A percentile compares a stretch with the other conserved stretches of the same genome.
These are phyloP conservation scores for Noctua comes DNA, from an alignment of 2,888 invertebrate genomes.

Conservation along the genomic window DNA sequence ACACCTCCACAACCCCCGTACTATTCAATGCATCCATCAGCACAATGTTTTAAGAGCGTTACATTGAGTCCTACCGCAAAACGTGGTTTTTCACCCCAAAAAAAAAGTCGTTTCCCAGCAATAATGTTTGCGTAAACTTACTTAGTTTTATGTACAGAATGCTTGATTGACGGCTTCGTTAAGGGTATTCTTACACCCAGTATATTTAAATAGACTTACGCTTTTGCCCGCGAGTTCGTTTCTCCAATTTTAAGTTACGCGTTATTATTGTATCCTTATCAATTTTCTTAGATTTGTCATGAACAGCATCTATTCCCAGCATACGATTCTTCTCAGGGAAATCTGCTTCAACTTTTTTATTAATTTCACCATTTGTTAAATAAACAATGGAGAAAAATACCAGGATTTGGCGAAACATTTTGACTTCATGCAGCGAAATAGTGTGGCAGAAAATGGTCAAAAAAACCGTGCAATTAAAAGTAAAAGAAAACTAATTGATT, in stretches of 20 bases:
- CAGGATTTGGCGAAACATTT: constrained; percentile 48
- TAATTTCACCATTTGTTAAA: constrained; percentile 43
- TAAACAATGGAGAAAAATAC: constrained; percentile 50
- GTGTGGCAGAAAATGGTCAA: not conserved
- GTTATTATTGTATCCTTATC: constrained; percentile 83
- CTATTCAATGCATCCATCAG: too few relatives aligned
- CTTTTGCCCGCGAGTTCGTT: constrained; percentile 68
- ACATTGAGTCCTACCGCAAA: too few relatives aligned
- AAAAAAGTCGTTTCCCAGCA: too few relatives aligned
- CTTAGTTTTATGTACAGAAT: too few relatives aligned
- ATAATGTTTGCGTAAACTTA: too few relatives aligned
- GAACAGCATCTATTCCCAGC: constrained; percentile 79
- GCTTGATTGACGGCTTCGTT: too few relatives aligned
- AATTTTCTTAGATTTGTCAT: constrained; percentile 73
- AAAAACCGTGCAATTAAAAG: constrained; percentile 13
- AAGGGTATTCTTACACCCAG: too few relatives aligned
- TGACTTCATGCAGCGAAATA: constrained; percentile 10
- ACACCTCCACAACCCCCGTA: too few relatives aligned
- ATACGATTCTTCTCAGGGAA: constrained; percentile 69
- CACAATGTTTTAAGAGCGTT: too few relatives aligned
- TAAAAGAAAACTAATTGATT: constrained; percentile 39
- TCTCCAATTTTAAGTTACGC: constrained; percentile 78
- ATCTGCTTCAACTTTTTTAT: constrained; percentile 40
- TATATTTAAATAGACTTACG: constrained; percentile 63
- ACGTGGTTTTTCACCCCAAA: too few relatives aligned